Conservation (phyloP, 1,140 invertebrate genomes). For the Pseudachorutes palmiensis region DNA sequence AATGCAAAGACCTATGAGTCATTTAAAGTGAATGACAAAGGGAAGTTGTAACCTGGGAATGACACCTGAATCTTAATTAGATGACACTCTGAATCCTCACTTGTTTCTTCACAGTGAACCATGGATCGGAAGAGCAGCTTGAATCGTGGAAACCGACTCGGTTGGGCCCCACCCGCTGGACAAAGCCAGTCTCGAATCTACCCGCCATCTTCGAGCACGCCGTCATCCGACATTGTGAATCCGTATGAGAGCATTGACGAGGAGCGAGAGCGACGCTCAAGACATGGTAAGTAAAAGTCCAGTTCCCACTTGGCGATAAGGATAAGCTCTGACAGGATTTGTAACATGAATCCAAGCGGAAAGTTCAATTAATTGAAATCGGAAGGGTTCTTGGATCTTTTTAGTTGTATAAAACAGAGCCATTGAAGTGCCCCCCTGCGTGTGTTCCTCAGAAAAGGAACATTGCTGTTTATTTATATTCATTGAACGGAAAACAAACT, state of each 20-base stretch:
- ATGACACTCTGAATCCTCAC: neutral
- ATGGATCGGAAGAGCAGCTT: neutral
- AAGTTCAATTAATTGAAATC: slow-evolving; percentile 1
- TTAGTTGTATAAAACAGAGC: too few relatives aligned
- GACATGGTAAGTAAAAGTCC: neutral
- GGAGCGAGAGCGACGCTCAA: neutral
- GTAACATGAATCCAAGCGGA: neutral
- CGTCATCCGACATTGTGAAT: neutral
- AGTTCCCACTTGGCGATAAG: neutral
- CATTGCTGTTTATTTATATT: neutral
- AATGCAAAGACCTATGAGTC: too few relatives aligned
- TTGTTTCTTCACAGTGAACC: neutral
- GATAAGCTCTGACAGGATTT: neutral
- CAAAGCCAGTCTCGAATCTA: neutral
- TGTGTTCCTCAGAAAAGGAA: neutral
- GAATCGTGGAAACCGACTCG: neutral
- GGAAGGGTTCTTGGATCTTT: too few relatives aligned
- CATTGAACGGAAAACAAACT: slow-evolving; percentile 2
- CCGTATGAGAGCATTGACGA: neutral
- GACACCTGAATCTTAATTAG: neutral
- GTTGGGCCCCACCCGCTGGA: neutral
- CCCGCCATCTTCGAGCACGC: neutral
- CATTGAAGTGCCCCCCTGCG: neutral
- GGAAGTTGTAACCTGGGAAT: too few relatives aligned
- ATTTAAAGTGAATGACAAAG: too few relatives aligned